These are phyloP conservation scores for Lithophane leautieri DNA, from an alignment of 2,888 invertebrate genomes.

Conservation along the genomic window DNA sequence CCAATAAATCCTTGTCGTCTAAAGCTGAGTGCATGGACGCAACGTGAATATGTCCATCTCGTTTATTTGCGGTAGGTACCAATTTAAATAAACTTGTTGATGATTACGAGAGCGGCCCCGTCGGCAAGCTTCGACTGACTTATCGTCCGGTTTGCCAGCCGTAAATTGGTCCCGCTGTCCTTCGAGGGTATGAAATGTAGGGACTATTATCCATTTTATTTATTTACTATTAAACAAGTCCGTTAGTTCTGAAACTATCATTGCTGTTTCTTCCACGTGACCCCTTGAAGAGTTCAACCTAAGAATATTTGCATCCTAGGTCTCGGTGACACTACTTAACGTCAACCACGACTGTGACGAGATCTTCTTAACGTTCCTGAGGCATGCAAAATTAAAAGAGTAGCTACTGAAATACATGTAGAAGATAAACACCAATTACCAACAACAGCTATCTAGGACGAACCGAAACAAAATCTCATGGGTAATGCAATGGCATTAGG, in stretches of 20 bases:
- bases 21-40: conserved; percentile 60
- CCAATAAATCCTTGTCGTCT: conserved; percentile 69
- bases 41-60: conserved; percentile 67
- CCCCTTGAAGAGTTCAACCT: conserved; percentile 2
- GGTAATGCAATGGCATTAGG: conserved; percentile 59
- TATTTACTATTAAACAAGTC: conserved; percentile 52
- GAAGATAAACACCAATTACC: conserved; percentile 16
- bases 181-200: conserved; percentile 66
- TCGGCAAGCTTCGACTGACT: conserved; percentile 67
- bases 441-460: conserved; percentile 52
- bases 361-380: not conserved
- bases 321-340: not conserved
- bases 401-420: conserved; percentile 17
- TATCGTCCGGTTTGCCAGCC: conserved; percentile 71
- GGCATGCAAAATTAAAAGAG: not conserved
- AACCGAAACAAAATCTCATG: conserved; percentile 56
- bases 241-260: conserved; percentile 44
- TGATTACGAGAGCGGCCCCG: conserved; percentile 71
- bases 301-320: not conserved
- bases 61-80: conserved; percentile 77
- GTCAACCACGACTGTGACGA: too few species aligned
- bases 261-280: conserved; percentile 29
- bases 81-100: conserved; percentile 80
- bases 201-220: conserved; percentile 65
- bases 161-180: conserved; percentile 74